Evolutionary conservation across 1,140 invertebrate species (phyloP), one percentile per base, ranked within the genome.

Genomic region (Agrilus planipennis): DNA sequence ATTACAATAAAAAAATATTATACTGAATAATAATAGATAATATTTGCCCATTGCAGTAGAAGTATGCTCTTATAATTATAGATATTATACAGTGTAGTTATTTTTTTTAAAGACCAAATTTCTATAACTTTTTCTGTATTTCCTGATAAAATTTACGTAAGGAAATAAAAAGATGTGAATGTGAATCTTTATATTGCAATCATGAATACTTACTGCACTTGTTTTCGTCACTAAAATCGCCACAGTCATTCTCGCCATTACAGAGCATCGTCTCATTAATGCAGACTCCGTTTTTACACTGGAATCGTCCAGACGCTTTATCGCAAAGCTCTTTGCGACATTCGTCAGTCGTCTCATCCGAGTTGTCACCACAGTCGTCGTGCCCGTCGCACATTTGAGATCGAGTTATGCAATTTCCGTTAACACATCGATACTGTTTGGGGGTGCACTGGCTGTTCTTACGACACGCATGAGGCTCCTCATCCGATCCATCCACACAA

Each of bases 401-500:
- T 0, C 70, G 72, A 39, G 73, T 70, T 0, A 70, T 63, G 48
- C 78, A 81, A 47, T 81, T 77, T 18, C 52, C 50, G 47, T 73
- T 61, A 68, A 67, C 44, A 50, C 71, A 73, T 6, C 45, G 35
- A 46, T 67, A 70, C 42, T 73, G 60, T n/a, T 47, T 51, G 1
- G 42, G 38, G 6, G 27, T 35, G 27, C 59, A 61, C 3, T 42
- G 44, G n/a, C n/a, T n/a, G n/a, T n/a, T n/a, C n/a, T n/a, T n/a
- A n/a, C n/a, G n/a, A n/a, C n/a, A n/a, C n/a, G n/a, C n/a, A 21
- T 36, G 34, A 17, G 79, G 75, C 44, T 80, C 79, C 64, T 89
- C 85, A 60, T 89, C 86, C n/a, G 76, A 78, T 0, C 74, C 75
- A 59, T 88, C 85, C 4, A 73, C 68, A 61, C 83, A 87, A 58